phyloP scores from a whole-genome alignment of 2,113 vertebrate genomes.

The Spermophilus dauricus region DNA sequence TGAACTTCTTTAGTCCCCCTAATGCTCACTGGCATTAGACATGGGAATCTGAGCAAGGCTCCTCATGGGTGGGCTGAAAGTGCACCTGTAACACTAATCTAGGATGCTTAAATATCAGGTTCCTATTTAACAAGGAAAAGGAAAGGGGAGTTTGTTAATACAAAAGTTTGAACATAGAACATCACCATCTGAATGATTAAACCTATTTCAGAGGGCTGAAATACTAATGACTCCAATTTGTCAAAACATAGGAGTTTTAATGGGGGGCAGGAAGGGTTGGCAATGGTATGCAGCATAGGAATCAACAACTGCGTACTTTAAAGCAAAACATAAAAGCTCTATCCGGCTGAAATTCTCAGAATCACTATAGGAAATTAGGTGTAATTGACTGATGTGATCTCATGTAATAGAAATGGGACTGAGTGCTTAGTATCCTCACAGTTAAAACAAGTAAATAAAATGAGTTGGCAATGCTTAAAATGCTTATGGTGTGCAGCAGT shows the following conservation, averaged over 20 bases:
- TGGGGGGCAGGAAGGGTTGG: constrained; percentile 65
- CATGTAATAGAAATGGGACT: constrained; percentile 70
- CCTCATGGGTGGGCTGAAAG: constrained; percentile 71
- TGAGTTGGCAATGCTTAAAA: constrained; percentile 62
- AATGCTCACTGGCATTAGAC: constrained; percentile 68
- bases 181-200: constrained; percentile 74
- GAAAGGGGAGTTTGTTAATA: constrained; percentile 52
- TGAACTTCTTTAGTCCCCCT: constrained; percentile 66
- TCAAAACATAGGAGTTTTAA: constrained; percentile 78
- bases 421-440: constrained; percentile 64
- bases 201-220: constrained; percentile 74
- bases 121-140: constrained; percentile 68
- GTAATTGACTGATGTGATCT: constrained; percentile 79
- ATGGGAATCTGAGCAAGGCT: constrained; percentile 47
- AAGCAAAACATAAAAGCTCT: constrained; percentile 77
- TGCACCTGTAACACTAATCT: constrained; percentile 75
- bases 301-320: constrained; percentile 71
- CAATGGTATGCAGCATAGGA: constrained; percentile 56
- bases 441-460: constrained; percentile 80
- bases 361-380: constrained; percentile 81
- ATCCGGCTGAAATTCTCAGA: constrained; percentile 79
- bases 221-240: constrained; percentile 82
- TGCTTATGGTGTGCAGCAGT: constrained; percentile 30
- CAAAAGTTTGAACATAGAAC: constrained; percentile 70
- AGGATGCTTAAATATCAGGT: constrained; percentile 75